Base-by-base conservation (phyloP, 2,888 invertebrate genomes). In the Drosophila dives region DNA sequence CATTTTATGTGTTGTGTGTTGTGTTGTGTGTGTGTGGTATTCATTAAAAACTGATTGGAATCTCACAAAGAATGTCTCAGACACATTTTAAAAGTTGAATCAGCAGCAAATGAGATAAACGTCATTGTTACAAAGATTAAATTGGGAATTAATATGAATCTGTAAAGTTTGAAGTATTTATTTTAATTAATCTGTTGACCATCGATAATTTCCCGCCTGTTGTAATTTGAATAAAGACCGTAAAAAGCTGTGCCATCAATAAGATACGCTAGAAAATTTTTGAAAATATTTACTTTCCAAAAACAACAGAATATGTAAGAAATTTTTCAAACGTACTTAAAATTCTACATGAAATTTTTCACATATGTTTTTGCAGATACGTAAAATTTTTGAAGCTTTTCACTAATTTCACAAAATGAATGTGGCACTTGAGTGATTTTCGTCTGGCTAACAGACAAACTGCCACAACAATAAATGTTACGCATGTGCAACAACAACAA, bases 401-500 rank as follows among this genome's bases (percentile, higher is more conserved):
- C 32, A 20, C 45, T 3, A 34, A 75, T 64, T 62, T 77, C 49
- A 72, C 36, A 36, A 58, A 62, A 50, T 67, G 59, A 15, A 50
- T 64, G 32, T 48, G 8, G 20, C 54, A 73, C 61, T 78, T 54
- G 66, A 66, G 38, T 53, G 50, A 20, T 36, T 26, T 63, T 63
- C 20, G n/a, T 33, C 17, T 59, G 38, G 32, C 48, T 4, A 26
- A 15, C 23, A 56, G 55, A 38, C 38, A 58, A n/a, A 34, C 40
- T 34, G 40, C 15, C 48, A 33, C 38, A 54, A 53, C 40, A 45
- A 40, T 33, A 38, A 55, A 54, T 50, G 26, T 81, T 61, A 64
- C 58, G 58, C 61, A 77, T 72, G 61, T 36, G 51, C 61, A 79
- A 38, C 34, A 38, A n/a, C 20, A 42, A 45, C 42, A 42, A 6